Evolutionary conservation across 2,888 invertebrate genomes (phyloP).

Genomic region (Acronicta alni): DNA sequence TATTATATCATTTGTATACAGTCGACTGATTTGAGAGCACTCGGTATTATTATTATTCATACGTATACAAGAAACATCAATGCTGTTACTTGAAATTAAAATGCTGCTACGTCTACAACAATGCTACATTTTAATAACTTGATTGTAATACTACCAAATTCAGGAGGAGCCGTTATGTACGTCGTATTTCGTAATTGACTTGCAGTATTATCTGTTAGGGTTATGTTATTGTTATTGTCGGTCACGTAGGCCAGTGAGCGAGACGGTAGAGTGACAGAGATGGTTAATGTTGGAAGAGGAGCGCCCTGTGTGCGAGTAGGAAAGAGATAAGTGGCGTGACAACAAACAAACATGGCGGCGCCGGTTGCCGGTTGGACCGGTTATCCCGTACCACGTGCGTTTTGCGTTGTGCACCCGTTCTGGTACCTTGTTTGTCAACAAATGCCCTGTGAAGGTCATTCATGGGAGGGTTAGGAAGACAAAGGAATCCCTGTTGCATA

Average conservation of each 20-base stretch:
- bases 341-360: conserved; percentile 87
- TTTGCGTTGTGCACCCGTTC: conserved; percentile 78
- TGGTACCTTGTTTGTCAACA: conserved; percentile 88
- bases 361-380: conserved; percentile 86
- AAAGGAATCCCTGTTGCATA: conserved; percentile 78
- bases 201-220: conserved; percentile 69
- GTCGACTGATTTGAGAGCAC: conserved; percentile 35
- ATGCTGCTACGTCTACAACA: conserved; percentile 53
- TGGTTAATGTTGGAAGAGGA: conserved; percentile 57
- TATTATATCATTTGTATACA: conserved; percentile 47
- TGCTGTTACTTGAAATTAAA: conserved; percentile 56
- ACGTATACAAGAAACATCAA: conserved; percentile 32
- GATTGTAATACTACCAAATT: conserved; percentile 54
- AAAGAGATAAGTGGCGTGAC: conserved; percentile 81
- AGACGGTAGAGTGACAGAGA: conserved; percentile 64
- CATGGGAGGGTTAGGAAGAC: conserved; percentile 77
- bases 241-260: conserved; percentile 85
- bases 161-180: conserved; percentile 49
- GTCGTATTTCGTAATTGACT: conserved; percentile 56
- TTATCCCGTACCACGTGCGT: conserved; percentile 84
- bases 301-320: conserved; percentile 66
- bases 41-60: conserved; percentile 30
- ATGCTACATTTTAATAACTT: conserved; percentile 45
- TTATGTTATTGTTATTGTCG: conserved; percentile 85
- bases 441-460: conserved; percentile 86